Conservation (phyloP, 2,888 invertebrate genomes). For the Scaptomyza reducta region DNA sequence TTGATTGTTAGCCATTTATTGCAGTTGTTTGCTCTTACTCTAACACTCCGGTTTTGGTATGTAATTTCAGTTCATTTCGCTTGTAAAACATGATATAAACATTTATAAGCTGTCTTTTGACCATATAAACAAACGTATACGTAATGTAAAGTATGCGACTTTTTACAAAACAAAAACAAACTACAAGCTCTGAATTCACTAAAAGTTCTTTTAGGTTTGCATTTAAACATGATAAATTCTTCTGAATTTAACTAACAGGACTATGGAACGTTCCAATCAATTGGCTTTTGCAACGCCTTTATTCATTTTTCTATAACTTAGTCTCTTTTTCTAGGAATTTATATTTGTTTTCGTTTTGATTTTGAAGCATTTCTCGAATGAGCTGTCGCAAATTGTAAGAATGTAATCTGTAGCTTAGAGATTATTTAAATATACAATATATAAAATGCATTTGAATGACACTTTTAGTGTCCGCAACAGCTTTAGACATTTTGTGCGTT, state of each 20-base stretch:
- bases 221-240: background rate
- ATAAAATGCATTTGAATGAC: too few species aligned
- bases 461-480: constrained; percentile 21
- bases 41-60: constrained; percentile 2
- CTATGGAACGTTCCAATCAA: constrained; percentile 3
- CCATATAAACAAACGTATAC: constrained; percentile 17
- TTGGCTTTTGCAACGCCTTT: background rate
- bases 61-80: constrained; percentile 50
- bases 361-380: background rate
- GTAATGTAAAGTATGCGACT: background rate
- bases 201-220: background rate
- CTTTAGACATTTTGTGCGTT: constrained; percentile 9
- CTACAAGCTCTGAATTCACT: background rate
- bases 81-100: constrained; percentile 68
- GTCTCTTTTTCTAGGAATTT: background rate
- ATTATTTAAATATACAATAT: too few species aligned
- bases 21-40: constrained; percentile 8
- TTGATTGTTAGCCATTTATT: constrained; percentile 52
- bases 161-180: background rate
- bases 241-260: background rate
- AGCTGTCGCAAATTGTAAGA: constrained; percentile 46
- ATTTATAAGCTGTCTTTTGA: constrained; percentile 44
- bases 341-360: background rate
- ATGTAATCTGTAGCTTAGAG: background rate
- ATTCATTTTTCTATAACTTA: constrained; percentile 2